Base-by-base conservation (phyloP, 1,140 invertebrate genomes). In the Adoxophyes honmai region DNA sequence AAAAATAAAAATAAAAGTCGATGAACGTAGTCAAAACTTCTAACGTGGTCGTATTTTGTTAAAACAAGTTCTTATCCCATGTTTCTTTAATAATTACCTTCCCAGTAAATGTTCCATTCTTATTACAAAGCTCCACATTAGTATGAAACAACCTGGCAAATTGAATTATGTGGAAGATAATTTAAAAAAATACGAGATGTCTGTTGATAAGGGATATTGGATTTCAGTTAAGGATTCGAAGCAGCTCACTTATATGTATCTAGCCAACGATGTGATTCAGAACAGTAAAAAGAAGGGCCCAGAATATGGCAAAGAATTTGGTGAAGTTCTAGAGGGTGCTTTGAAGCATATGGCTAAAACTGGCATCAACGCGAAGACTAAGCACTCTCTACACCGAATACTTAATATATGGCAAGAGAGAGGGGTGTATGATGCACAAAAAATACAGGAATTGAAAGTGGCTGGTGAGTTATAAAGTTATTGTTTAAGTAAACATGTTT, bases 241-340 rank as follows among this genome's bases (percentile, higher is more conserved):
- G 68, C 97, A 98, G 77, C 86, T 99, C 42, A 98, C 96, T 15
- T 96, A 98, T 71, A 95, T 99, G 93, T 99, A 99, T 84, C 90
- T 99, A 60, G 98, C 98, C 2, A 99, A 99, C 92, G 98, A 99
- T 92, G 97, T 99, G 16, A 98, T 99, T 64, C 98, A 99, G 85
- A 99, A 99, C 76, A 97, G 97, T 78, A 97, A 97, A 76, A 99
- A 98, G 77, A 99, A 99, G 88, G 98, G 97, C 0, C 96, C 97
- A 4, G 98, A 99, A 86, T 99, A 97, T 91, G 94, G 95, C 8
- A 95, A 95, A 85, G 95, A 96, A 74, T 98, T 96, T 89, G 93
- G 92, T 6, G 91, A 91, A 55, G 91, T 95, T 9, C 82, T 98
- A 11, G 92, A 92, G 60, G 95, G 95, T 78, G 94, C 95, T 0